These are phyloP conservation scores for Resseliella maxima DNA, from an alignment of 2,888 invertebrate species.

Conservation along the genomic window DNA sequence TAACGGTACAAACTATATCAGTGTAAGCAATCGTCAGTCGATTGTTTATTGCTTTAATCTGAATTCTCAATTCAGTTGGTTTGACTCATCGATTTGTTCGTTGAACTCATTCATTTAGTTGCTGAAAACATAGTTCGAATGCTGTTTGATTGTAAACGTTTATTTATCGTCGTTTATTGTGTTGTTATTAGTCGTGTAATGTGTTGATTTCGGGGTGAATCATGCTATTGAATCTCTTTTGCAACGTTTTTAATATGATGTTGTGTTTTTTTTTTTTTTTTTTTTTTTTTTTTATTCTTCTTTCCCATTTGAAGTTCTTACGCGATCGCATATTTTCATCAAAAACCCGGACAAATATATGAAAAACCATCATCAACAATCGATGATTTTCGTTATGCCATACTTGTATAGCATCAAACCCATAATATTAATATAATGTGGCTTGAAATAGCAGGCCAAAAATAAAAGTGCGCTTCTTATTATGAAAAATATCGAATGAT, in stretches of 20 bases:
- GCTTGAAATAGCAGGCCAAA: neutral
- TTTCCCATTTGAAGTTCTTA: neutral
- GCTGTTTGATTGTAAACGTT: neutral
- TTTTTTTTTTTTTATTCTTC: too few relatives aligned
- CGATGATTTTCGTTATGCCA: constrained; percentile 37
- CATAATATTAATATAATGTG: neutral
- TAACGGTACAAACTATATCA: too few relatives aligned
- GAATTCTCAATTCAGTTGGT: neutral
- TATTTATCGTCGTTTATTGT: constrained; percentile 22
- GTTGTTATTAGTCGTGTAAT: constrained; percentile 37
- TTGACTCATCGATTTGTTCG: neutral
- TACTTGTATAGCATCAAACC: neutral
- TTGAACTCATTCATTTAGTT: neutral
- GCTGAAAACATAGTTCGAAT: neutral
- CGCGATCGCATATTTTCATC: constrained; percentile 2
- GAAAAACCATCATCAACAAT: neutral
- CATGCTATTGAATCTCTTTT: neutral
- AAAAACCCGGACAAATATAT: neutral
- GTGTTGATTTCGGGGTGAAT: constrained; percentile 46
- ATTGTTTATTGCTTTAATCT: too few relatives aligned
- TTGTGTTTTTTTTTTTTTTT: neutral
- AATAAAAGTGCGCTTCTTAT: neutral
- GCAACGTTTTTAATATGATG: neutral
- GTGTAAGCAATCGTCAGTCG: too few relatives aligned
- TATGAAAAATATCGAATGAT: constrained; percentile 55